Evolutionary conservation across 2,113 vertebrate species (phyloP).

Genomic region (Dasyurus viverrinus): DNA sequence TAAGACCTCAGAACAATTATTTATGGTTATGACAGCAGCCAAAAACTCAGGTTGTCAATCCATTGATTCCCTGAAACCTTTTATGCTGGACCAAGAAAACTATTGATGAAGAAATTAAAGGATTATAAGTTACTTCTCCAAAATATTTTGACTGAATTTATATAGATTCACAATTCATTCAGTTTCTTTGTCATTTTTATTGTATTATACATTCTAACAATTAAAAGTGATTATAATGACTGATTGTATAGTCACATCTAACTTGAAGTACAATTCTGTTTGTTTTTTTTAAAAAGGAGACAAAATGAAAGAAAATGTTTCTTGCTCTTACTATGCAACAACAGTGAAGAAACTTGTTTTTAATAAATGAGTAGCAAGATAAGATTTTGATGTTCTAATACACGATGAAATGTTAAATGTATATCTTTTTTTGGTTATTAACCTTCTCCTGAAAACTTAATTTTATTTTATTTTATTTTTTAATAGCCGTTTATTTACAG

Average conservation of each 20-base stretch:
- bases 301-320: background rate
- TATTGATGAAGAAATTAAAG: background rate
- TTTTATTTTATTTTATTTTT: too few relatives aligned
- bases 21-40: background rate
- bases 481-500: too few relatives aligned
- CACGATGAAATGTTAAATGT: background rate
- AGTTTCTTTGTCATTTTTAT: background rate
- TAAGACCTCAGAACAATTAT: background rate
- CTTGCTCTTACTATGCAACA: background rate
- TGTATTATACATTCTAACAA: background rate
- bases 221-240: background rate
- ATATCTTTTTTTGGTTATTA: background rate
- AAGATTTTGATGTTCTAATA: background rate
- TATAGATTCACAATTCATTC: background rate
- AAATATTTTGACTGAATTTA: background rate
- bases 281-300: background rate
- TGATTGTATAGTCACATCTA: background rate
- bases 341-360: background rate
- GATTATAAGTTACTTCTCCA: background rate
- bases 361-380: background rate
- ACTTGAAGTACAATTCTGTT: background rate
- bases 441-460: slow-evolving; percentile 5
- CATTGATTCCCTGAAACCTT: background rate
- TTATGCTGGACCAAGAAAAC: background rate
- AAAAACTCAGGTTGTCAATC: background rate